Conservation (phyloP, 2,797 vertebrate genomes). For the Anguilla anguilla region DNA sequence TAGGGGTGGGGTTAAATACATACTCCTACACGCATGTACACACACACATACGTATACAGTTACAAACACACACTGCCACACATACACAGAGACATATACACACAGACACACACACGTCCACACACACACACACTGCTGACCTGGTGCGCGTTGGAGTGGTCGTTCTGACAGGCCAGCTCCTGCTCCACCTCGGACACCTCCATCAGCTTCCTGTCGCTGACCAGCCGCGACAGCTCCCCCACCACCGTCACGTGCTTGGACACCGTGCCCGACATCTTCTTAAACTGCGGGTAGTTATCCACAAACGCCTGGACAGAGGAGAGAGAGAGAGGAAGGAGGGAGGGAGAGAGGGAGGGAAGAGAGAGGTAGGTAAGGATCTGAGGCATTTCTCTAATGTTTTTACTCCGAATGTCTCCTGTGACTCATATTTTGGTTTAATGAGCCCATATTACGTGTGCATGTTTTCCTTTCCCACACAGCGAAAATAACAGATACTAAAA, state of each 20-base stretch:
- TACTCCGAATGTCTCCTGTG: not conserved
- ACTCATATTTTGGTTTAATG: not conserved
- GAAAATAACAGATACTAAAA: no score
- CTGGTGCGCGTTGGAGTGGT: conserved; percentile 92
- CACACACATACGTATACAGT: not conserved
- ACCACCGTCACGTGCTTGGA: conserved; percentile 97
- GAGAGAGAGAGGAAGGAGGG: not conserved
- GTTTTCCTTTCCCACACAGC: not conserved
- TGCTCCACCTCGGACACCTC: conserved; percentile 95
- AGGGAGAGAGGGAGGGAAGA: not conserved
- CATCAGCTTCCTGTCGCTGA: conserved; percentile 87
- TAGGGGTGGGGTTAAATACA: no score
- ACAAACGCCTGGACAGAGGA: conserved; percentile 83
- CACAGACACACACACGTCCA: not conserved
- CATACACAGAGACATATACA: not conserved
- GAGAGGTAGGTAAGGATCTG: not conserved
- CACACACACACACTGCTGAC: conserved; percentile 55
- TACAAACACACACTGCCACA: not conserved
- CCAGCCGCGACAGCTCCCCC: conserved; percentile 89
- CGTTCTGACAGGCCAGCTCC: conserved; percentile 92
- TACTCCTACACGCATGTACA: no score
- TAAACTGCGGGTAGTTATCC: conserved; percentile 97
- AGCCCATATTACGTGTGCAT: not conserved
- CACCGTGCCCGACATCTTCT: conserved; percentile 97
- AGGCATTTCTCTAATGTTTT: not conserved